Base-by-base conservation (phyloP, 2,113 vertebrate species). In the Rhynchopsitta pachyrhyncha region DNA sequence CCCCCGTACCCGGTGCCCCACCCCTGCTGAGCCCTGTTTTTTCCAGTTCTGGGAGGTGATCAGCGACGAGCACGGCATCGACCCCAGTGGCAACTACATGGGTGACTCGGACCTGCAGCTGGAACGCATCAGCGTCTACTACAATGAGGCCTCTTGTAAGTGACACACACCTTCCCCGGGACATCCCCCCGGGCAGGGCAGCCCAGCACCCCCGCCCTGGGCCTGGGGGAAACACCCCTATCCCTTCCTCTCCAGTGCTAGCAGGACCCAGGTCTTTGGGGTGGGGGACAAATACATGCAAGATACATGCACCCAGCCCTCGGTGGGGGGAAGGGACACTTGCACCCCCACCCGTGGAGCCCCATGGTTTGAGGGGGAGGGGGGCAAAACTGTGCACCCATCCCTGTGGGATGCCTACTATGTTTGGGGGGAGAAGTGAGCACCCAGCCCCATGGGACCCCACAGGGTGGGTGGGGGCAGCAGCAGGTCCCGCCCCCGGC, bases 71-170 rank as follows among this genome's bases (percentile, higher is more conserved):
- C 98, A 99, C 4, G 98, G 98, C 47, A 99, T 99, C 53, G 98
- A 99, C 94, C 98, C 98, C 89, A 98, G 98, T 25, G 98, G 98
- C 86, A 98, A 98, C 97, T 99, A 99, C 12, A 97, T 98, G 67
- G 98, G 98, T 2, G 98, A 99, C 96, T 98, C 98, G 0, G 98
- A 98, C 81, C 98, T 99, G 68, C 98, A 99, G 97, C 97, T 99
- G 66, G 98, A 99, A 73, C 98, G 98, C 67, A 99, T 99, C 98
- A 99, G 98, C 5, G 98, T 99, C 81, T 99, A 99, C 96, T 99
- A 99, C 98, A 99, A 99, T 25, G 98, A 99, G 44, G 98, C 98
- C n/a, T 98, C 98, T 41, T 98, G 98, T 99, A 96, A 98, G 92
- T 93, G 27, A 57, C 8, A 8, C 47, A 49, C 47, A 49, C 6